A percentile compares a stretch with the other conserved stretches of the same genome.
phyloP scores from a whole-genome alignment of 2,888 invertebrate species.

The Clivina fossor region DNA sequence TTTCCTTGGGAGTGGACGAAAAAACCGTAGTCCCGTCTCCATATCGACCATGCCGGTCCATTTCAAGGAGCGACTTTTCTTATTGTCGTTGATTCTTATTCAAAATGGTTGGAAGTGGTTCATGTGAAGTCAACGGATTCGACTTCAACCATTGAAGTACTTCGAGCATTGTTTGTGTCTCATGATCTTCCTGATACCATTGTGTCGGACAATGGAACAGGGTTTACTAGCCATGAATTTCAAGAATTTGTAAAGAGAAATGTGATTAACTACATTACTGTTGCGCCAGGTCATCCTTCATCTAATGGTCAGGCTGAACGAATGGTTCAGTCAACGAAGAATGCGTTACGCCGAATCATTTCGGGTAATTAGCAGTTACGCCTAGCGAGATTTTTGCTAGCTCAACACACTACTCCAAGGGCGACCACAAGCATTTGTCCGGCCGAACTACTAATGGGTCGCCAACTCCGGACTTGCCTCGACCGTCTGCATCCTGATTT shows the following conservation, averaged over 20 bases:
- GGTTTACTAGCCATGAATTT: constrained; percentile 41
- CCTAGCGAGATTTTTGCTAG: constrained; percentile 33
- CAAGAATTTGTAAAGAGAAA: constrained; percentile 35
- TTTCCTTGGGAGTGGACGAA: constrained; percentile 34
- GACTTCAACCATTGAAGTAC: constrained; percentile 30
- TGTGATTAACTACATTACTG: constrained; percentile 34
- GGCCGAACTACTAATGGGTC: constrained; percentile 35
- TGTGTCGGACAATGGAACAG: constrained; percentile 42
- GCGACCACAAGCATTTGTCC: constrained; percentile 32
- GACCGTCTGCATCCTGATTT: constrained; percentile 18
- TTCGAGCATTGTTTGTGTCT: background rate
- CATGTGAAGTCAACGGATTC: constrained; percentile 19
- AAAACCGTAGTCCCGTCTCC: constrained; percentile 35
- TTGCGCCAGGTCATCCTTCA: constrained; percentile 39
- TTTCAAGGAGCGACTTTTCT: constrained; percentile 36
- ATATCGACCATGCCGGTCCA: constrained; percentile 36
- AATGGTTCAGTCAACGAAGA: constrained; percentile 38
- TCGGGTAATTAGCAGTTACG: constrained; percentile 27
- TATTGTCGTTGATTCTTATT: constrained; percentile 39
- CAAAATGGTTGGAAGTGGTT: constrained; percentile 39
- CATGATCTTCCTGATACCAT: constrained; percentile 40
- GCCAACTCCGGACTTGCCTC: constrained; percentile 30
- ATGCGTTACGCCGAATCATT: constrained; percentile 26
- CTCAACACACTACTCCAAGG: constrained; percentile 34
- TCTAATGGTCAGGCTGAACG: constrained; percentile 42